These are phyloP conservation scores for Teinopalpus imperialis DNA, from an alignment of 2,888 invertebrate species.

Conservation along the genomic window DNA sequence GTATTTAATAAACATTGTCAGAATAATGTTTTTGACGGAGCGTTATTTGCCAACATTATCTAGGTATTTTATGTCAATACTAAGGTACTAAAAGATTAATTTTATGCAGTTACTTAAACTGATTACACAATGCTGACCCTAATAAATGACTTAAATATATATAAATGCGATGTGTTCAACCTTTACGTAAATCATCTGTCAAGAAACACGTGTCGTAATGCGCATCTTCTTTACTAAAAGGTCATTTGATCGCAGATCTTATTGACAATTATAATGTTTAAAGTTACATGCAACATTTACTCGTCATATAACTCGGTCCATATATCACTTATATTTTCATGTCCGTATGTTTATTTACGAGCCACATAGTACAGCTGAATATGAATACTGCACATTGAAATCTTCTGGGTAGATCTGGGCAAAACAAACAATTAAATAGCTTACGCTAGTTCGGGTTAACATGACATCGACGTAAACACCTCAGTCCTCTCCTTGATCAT, in stretches of 20 bases:
- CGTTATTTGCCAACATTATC: too few relatives aligned
- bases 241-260: constrained; percentile 13
- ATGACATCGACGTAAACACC: too few relatives aligned
- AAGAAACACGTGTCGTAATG: constrained; percentile 9
- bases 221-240: constrained; percentile 4
- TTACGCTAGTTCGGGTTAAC: too few relatives aligned
- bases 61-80: too few relatives aligned
- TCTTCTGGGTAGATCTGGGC: too few relatives aligned
- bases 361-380: too few relatives aligned
- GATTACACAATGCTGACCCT: constrained; percentile 24
- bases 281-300: background rate
- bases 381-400: too few relatives aligned
- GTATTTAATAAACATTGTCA: too few relatives aligned
- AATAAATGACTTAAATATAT: constrained; percentile 14
- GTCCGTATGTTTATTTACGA: too few relatives aligned
- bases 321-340: constrained; percentile 15
- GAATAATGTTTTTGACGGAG: too few relatives aligned
- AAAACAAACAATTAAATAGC: too few relatives aligned
- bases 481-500: too few relatives aligned
- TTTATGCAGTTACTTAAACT: constrained; percentile 10
- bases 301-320: background rate
- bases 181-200: constrained; percentile 16
- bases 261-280: constrained; percentile 8
- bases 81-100: background rate
- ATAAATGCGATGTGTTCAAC: constrained; percentile 12